Evolutionary conservation across 2,888 invertebrate species (phyloP).

Genomic region (Lochmaea capreae): DNA sequence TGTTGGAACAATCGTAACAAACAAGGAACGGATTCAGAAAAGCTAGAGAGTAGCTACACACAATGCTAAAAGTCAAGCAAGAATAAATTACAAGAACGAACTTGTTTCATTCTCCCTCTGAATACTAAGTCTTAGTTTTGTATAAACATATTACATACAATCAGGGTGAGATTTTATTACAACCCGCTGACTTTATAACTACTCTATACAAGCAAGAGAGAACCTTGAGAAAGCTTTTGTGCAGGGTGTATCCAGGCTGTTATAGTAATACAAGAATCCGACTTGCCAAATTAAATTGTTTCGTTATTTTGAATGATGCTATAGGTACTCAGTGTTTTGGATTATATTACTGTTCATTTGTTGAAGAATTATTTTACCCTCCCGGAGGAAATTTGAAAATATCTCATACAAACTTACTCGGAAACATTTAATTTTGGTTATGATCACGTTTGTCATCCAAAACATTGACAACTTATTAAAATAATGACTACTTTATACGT

Average conservation of each 20-base stretch:
- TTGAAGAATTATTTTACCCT: slow-evolving; percentile 21
- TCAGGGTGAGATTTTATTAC: slow-evolving; percentile 60
- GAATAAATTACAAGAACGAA: slow-evolving; percentile 58
- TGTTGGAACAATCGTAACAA: slow-evolving; percentile 26
- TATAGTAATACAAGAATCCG: slow-evolving; percentile 13
- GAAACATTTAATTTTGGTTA: background rate
- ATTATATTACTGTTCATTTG: slow-evolving; percentile 24
- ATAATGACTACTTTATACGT: too few relatives aligned
- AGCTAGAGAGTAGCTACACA: slow-evolving; percentile 26
- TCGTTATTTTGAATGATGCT: slow-evolving; percentile 22
- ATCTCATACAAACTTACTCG: background rate
- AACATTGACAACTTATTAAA: background rate
- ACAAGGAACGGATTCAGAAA: slow-evolving; percentile 26
- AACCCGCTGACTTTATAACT: slow-evolving; percentile 43
- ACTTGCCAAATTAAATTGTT: slow-evolving; percentile 21
- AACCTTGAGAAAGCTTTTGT: slow-evolving; percentile 23
- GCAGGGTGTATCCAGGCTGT: slow-evolving; percentile 16
- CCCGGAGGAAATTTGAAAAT: slow-evolving; percentile 15
- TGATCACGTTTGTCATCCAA: background rate
- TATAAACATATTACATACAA: slow-evolving; percentile 63
- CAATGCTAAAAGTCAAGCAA: slow-evolving; percentile 50
- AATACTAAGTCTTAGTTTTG: slow-evolving; percentile 62
- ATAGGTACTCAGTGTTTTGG: slow-evolving; percentile 11
- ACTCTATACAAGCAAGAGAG: slow-evolving; percentile 35
- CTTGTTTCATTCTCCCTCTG: slow-evolving; percentile 55